Base-by-base conservation (phyloP, 92 coral and sea anemone genomes). In the Epizoanthus ramosus region DNA sequence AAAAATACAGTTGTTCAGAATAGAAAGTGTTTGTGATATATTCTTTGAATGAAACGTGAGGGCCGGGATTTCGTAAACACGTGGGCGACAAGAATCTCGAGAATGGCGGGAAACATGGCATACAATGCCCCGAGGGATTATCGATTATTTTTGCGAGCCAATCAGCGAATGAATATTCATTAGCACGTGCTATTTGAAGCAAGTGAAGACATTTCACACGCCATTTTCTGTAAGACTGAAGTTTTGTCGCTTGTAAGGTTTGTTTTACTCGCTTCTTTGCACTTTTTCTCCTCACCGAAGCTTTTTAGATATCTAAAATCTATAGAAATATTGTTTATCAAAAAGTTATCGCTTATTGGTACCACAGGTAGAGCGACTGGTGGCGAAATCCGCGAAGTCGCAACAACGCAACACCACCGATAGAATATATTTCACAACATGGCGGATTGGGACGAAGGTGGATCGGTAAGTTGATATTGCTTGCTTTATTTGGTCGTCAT, bases 381-480 rank as follows among this genome's bases (percentile, higher is more conserved):
- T 77, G 82, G 23, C 57, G 41, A 31, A n/a, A 21, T 71, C 76
- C 3, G 60, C 35, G 2, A 21, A 47, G 16, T 23, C 10, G 56
- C 18, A 15, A 12, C 41, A 4, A 37, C 16, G 12, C 56, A 6
- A 17, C 10, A 66, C 57, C 68, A 39, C 21, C 19, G 12, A 33
- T 59, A 39, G 10, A 18, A 75, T 39, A 21, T 0, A 57, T 75
- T 58, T 18, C 14, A 39, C 66, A 77, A 60, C 39, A 77, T 77
- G 82, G 71, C 82, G 57, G 82, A 77, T 77, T 77, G 82, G 82
- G 82, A 77, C 39, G 82, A 77, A 39, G 71, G 45, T 60, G 71
- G 22, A 41, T 39, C 35, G 7, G 82, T 77, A 61, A 61, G 82
- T 77, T 15, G 9, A 9, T 17, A 2, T 39, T 4, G 14, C 28